Percentiles rank a stretch among this genome's conserved stretches.
These are phyloP conservation scores for Leptopilina boulardi DNA, from an alignment of 1,140 invertebrate genomes.

Conservation along the genomic window DNA sequence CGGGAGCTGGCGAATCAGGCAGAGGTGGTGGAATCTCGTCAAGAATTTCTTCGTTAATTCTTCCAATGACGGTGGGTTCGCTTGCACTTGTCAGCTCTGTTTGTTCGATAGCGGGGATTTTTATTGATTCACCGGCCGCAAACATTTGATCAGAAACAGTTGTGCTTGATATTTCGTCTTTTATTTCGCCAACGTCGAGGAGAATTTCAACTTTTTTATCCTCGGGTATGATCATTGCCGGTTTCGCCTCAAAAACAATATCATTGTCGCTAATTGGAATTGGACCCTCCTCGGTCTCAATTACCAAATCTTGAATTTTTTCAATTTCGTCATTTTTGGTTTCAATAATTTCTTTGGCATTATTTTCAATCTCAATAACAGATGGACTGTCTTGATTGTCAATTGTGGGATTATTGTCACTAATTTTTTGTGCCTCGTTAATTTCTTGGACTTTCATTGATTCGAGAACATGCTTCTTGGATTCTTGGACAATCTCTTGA, in stretches of 20 bases:
- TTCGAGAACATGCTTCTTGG: slow-evolving; percentile 6
- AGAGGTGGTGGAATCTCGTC: slow-evolving; percentile 60
- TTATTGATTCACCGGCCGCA: slow-evolving; percentile 25
- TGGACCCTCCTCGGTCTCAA: slow-evolving; percentile 52
- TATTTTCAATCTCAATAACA: not conserved
- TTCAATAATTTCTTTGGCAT: slow-evolving; percentile 33
- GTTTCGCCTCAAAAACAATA: slow-evolving; percentile 35
- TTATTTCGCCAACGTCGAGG: slow-evolving; percentile 39
- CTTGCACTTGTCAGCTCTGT: not conserved
- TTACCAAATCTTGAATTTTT: slow-evolving; percentile 27
- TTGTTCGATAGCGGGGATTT: not conserved
- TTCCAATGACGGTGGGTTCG: not conserved
- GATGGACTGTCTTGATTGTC: no score
- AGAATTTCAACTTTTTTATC: slow-evolving; percentile 40
- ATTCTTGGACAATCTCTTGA: not conserved
- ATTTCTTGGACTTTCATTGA: not conserved
- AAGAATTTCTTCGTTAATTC: slow-evolving; percentile 6
- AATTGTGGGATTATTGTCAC: no score
- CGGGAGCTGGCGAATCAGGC: slow-evolving; percentile 62
- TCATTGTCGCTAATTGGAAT: slow-evolving; percentile 57
- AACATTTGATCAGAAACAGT: slow-evolving; percentile 6
- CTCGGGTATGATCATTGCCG: slow-evolving; percentile 53
- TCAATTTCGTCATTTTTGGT: slow-evolving; percentile 30
- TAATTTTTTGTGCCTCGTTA: not conserved
- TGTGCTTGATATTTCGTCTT: slow-evolving; percentile 19